These are phyloP conservation scores for Penelope pileata DNA, from an alignment of 2,113 vertebrate species.

Conservation along the genomic window DNA sequence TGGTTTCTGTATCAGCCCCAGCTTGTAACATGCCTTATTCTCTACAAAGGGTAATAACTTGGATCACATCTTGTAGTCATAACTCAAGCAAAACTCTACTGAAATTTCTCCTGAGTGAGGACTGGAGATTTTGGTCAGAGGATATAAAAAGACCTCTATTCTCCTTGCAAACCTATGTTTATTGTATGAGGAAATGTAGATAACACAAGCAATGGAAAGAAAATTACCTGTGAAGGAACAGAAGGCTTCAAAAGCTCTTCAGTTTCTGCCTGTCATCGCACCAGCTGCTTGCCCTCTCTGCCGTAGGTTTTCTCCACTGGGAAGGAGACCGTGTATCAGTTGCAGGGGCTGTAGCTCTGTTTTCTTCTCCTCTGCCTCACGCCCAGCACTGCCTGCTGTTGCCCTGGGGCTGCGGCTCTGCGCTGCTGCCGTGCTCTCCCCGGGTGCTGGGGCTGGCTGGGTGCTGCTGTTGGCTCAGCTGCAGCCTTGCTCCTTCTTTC, in stretches of 20 bases:
- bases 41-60: background rate
- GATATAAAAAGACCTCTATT: background rate
- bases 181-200: fast-evolving
- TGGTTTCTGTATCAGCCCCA: background rate
- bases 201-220: background rate
- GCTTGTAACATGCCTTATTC: background rate
- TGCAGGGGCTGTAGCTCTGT: background rate
- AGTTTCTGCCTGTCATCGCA: constrained; percentile 64
- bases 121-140: background rate
- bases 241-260: constrained; percentile 15
- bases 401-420: background rate
- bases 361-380: background rate
- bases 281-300: background rate
- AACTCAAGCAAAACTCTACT: background rate
- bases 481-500: background rate
- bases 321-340: background rate
- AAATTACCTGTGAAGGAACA: constrained; percentile 53
- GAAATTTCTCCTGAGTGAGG: background rate
- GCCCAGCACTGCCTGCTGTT: background rate
- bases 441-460: background rate
- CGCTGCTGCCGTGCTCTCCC: background rate
- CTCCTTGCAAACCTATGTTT: background rate
- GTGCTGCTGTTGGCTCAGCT: background rate
- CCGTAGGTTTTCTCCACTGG: background rate
- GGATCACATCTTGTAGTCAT: background rate